Percentiles rank a stretch among this genome's conserved stretches.
These are phyloP conservation scores for Penaeus japonicus DNA, from an alignment of 1,140 invertebrate species.

Conservation along the genomic window DNA sequence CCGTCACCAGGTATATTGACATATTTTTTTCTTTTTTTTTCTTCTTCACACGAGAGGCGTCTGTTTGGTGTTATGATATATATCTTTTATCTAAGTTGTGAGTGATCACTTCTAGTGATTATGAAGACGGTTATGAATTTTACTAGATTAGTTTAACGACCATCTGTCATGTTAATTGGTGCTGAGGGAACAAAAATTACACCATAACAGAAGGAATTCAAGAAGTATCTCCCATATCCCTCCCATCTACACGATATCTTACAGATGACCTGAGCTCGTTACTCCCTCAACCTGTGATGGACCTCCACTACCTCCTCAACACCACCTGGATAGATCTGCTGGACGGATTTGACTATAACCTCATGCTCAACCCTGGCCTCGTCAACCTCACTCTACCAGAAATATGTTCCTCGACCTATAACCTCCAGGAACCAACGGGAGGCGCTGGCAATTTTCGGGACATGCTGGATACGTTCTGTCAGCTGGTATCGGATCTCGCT, in stretches of 20 bases:
- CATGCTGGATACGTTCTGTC: neutral
- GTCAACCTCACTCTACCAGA: neutral
- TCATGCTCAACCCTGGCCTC: neutral
- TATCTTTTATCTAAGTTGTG: too few species aligned
- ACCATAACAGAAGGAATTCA: too few species aligned
- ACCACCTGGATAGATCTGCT: slow-evolving; percentile 33
- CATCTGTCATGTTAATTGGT: too few species aligned
- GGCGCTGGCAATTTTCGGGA: neutral
- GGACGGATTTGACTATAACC: slow-evolving; percentile 22
- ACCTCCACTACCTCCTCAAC: slow-evolving; percentile 4
- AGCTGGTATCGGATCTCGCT: neutral
- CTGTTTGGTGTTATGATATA: too few species aligned
- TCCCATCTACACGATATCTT: neutral
- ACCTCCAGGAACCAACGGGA: neutral
- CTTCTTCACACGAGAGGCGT: too few species aligned
- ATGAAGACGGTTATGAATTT: too few species aligned
- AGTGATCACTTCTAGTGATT: too few species aligned
- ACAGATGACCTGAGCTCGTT: neutral
- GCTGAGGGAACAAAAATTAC: too few species aligned
- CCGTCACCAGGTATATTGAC: too few species aligned
- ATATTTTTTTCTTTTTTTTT: too few species aligned
- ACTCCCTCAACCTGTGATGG: neutral
- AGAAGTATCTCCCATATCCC: too few species aligned
- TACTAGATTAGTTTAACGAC: too few species aligned
- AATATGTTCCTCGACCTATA: neutral